phyloP scores from a whole-genome alignment of 2,797 vertebrate genomes.

The Molossus molossus region DNA sequence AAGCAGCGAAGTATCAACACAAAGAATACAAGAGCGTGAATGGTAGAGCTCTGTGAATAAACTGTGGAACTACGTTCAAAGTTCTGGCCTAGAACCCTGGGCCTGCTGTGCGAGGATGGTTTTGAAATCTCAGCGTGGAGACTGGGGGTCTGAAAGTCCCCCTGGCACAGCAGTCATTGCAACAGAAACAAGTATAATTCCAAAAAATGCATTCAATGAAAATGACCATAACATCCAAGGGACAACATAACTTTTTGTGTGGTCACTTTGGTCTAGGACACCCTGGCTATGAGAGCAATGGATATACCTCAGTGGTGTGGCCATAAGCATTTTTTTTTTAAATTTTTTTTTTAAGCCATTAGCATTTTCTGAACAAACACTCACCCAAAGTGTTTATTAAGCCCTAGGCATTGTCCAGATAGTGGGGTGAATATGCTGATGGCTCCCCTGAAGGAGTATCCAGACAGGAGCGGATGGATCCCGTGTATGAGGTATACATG shows the following conservation, averaged over 20 bases:
- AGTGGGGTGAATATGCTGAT: background rate
- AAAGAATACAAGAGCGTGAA: background rate
- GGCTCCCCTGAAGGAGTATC: background rate
- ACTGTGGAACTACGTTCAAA: background rate
- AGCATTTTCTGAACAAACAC: conserved; percentile 31
- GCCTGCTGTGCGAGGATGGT: background rate
- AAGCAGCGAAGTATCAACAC: conserved; percentile 1
- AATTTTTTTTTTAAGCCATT: background rate
- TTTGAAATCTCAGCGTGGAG: background rate
- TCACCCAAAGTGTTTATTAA: conserved; percentile 6
- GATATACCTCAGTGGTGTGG: background rate
- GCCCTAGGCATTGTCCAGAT: background rate
- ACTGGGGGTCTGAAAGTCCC: background rate
- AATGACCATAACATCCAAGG: background rate
- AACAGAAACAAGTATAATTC: background rate
- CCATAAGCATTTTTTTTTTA: background rate
- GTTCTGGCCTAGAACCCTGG: conserved; percentile 7
- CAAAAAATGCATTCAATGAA: background rate
- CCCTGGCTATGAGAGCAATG: background rate
- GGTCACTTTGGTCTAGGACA: background rate
- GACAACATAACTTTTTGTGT: background rate
- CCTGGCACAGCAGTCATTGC: background rate
- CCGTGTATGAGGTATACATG: background rate
- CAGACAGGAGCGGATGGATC: background rate
- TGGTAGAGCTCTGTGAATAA: background rate